Evolutionary conservation across 2,888 invertebrate species (phyloP).

Genomic region (Ceratothoa steindachneri): DNA sequence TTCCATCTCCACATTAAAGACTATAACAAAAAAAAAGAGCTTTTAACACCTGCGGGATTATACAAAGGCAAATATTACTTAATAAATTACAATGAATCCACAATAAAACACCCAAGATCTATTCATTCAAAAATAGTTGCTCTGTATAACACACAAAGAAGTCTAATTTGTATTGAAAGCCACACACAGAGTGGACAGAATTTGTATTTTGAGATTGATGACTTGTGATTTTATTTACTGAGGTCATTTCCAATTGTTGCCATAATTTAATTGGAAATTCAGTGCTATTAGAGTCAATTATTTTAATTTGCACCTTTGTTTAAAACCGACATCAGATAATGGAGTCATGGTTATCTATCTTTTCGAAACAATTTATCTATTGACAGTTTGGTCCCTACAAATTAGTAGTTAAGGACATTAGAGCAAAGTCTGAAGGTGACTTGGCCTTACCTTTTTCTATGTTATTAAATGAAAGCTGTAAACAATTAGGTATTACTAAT

Average conservation of each 20-base stretch:
- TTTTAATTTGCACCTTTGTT: slow-evolving; percentile 6
- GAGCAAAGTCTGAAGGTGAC: neutral
- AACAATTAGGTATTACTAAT: slow-evolving; percentile 8
- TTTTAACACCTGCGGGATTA: too few species aligned
- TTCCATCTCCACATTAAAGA: too few species aligned
- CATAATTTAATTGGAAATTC: slow-evolving; percentile 12
- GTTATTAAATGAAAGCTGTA: slow-evolving; percentile 2
- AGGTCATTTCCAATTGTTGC: neutral
- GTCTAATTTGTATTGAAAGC: neutral
- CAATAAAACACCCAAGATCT: neutral
- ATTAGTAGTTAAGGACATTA: slow-evolving; percentile 5
- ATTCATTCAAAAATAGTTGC: neutral
- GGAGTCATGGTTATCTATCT: slow-evolving; percentile 13
- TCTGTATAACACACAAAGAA: neutral
- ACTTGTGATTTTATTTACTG: neutral
- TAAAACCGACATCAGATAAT: slow-evolving; percentile 2
- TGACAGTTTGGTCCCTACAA: slow-evolving; percentile 4
- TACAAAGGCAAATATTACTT: too few species aligned
- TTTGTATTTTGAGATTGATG: neutral
- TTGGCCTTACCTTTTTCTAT: neutral
- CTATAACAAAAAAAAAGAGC: too few species aligned
- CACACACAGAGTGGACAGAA: neutral
- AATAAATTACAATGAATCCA: too few species aligned
- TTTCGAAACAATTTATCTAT: slow-evolving; percentile 5
- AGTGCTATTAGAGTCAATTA: slow-evolving; percentile 6